Percentiles rank a stretch among this genome's conserved stretches.
Conservation (phyloP, 2,113 vertebrate genomes). For the mouse (Mus musculus) region DNA sequence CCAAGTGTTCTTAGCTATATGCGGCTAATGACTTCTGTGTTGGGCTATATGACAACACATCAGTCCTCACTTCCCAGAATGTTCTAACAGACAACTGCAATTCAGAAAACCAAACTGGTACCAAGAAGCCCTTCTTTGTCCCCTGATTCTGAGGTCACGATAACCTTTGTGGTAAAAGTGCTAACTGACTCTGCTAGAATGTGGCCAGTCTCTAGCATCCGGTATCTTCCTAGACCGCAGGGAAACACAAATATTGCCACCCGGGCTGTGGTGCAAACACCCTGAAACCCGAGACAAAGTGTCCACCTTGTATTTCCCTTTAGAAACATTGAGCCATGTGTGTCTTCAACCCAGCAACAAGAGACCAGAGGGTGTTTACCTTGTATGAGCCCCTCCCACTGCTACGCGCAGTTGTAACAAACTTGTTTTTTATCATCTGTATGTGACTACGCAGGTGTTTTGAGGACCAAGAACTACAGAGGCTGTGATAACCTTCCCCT, state of each 20-base stretch:
- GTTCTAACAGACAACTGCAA: not conserved
- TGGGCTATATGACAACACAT: not conserved
- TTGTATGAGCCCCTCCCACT: not conserved
- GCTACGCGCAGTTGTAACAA: too few species aligned
- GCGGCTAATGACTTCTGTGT: not conserved
- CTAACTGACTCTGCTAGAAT: not conserved
- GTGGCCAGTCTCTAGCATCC: not conserved
- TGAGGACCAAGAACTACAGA: not conserved
- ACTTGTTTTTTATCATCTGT: not conserved
- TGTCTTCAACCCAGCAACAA: not conserved
- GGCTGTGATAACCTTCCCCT: not conserved
- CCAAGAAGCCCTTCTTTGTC: not conserved
- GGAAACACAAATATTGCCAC: not conserved
- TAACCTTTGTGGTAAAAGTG: not conserved
- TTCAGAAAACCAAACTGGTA: not conserved
- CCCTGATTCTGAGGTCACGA: not conserved
- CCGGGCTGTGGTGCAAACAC: not conserved
- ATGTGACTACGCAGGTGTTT: not conserved
- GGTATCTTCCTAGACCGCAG: not conserved
- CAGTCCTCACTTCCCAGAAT: conserved; percentile 13
- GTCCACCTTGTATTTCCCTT: not conserved
- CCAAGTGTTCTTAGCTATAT: not conserved
- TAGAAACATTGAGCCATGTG: not conserved
- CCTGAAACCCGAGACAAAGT: not conserved
- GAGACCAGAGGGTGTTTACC: not conserved